Base-by-base conservation (phyloP, 2,113 vertebrate species). In the Thalassarche chlororhynchos region DNA sequence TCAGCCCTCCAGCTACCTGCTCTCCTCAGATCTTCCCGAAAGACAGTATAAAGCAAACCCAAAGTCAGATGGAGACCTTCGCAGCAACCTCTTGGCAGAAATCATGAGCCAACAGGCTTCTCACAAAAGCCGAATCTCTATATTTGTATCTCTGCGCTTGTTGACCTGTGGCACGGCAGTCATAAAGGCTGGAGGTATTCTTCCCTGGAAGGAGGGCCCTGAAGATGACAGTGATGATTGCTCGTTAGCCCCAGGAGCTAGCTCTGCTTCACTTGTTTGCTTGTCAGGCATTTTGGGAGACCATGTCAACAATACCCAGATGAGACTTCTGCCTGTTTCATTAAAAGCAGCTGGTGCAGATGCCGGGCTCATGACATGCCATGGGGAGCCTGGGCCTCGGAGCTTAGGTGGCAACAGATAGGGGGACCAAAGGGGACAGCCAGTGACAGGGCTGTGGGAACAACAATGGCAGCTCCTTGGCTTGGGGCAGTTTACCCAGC, bases 351-450 rank as follows among this genome's bases (percentile, higher is more conserved):
- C 44, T 52, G 80, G 38, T 4, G 36, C 25, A 55, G n/a, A 25
- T 4, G 19, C 4, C 0, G 1, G 32, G 32, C 31, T 87, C 17
- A 11, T 2, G 0, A 20, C 3, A 0, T 28, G n/a, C 21, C 46
- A 4, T 0, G 0, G 11, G 12, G 26, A 83, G 15, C 38, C 15
- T 17, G 21, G 17, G 21, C 32, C 42, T 29, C 2, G 2, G 17
- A 72, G 34, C 36, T n/a, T n/a, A 9, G 28, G 23, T 65, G 17
- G 14, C 46, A 54, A 5, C 14, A 24, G 16, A 47, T 5, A 62
- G 1, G 9, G 46, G n/a, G 46, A 40, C 2, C 60, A 34, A 32
- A 94, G 24, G 57, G 40, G 17, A 20, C 32, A 69, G 17, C 18
- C 52, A 31, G 51, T 0, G 21, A 21, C 3, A 4, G 46, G 74